A percentile compares a stretch with the other conserved stretches of the same genome.
phyloP scores from a whole-genome alignment of 2,797 vertebrate genomes.

The Acanthis flammea region DNA sequence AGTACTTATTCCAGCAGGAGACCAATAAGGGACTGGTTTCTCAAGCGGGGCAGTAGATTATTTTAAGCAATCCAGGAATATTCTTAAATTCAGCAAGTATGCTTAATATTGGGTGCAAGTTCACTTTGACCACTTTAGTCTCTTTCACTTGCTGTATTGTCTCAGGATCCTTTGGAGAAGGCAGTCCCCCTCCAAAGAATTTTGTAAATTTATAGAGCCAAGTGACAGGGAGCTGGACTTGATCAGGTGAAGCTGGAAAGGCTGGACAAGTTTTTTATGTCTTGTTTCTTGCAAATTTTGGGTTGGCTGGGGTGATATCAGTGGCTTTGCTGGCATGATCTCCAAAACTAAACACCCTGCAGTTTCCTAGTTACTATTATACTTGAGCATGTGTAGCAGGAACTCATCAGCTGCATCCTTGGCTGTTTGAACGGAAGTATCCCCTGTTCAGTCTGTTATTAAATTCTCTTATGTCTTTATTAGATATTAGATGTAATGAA shows the following conservation, averaged over 20 bases:
- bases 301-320: not conserved
- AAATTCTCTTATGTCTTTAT: conserved; percentile 40
- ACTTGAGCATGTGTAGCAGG: not conserved
- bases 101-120: not conserved
- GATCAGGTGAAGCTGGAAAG: not conserved
- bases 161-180: not conserved
- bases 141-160: not conserved
- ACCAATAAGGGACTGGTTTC: not conserved
- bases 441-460: conserved; percentile 15
- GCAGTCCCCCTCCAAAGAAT: not conserved
- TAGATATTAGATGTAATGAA: conserved; percentile 33
- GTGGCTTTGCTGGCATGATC: not conserved
- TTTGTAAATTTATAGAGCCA: not conserved
- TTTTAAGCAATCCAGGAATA: not conserved
- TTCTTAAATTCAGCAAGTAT: not conserved
- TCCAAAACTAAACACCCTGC: not conserved
- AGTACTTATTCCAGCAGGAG: not conserved
- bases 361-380: not conserved
- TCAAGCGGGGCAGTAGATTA: not conserved
- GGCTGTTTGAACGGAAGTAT: not conserved
- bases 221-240: not conserved
- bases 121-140: not conserved
- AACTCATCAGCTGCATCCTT: not conserved
- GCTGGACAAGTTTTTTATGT: not conserved
- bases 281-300: not conserved